Base-by-base conservation (phyloP, 2,797 vertebrate species). In the Eulemur coronatus region DNA sequence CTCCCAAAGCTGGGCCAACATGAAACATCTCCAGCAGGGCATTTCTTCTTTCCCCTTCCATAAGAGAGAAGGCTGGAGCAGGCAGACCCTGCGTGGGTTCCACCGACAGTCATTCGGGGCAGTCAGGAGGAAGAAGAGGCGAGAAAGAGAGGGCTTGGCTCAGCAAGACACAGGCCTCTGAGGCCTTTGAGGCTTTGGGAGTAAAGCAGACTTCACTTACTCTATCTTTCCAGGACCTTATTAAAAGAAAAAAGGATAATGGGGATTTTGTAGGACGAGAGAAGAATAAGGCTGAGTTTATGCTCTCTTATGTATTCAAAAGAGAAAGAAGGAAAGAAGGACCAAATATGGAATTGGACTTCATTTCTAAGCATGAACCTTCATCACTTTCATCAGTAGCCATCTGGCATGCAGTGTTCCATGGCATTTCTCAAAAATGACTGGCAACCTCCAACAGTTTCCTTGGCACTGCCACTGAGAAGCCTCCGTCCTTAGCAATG, bases 331-430 rank as follows among this genome's bases (percentile, higher is more conserved):
- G 96, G 95, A 95, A 95, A 95, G 81, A 78, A 90, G 89, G 76
- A 97, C 96, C 94, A 96, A 96, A 97, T 97, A 96, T 94, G 96
- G 97, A 95, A 69, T 57, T 93, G 96, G 96, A 94, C 93, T 95
- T 96, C 61, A 82, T 92, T 97, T 95, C 89, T 85, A 96, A 94
- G 95, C 67, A 0, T 61, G 95, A 97, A 93, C 96, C 94, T 93
- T 97, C 96, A 70, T 95, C 86, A 90, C 97, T 98, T 97, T 98
- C 97, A 98, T 97, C 91, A 96, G 91, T 93, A 96, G 98, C 98
- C 98, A 98, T 97, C 98, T 98, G 98, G 97, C 98, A 96, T 67
- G 46, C 55, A 55, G 91, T 14, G 20, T 92, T 95, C 79, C 22
- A 14, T 94, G 96, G 97, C 95, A 94, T 97, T 97, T 97, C 96